Evolutionary conservation across 2,888 invertebrate genomes (phyloP), one percentile per base, ranked within the genome.

Genomic region (Rotaria sp.): DNA sequence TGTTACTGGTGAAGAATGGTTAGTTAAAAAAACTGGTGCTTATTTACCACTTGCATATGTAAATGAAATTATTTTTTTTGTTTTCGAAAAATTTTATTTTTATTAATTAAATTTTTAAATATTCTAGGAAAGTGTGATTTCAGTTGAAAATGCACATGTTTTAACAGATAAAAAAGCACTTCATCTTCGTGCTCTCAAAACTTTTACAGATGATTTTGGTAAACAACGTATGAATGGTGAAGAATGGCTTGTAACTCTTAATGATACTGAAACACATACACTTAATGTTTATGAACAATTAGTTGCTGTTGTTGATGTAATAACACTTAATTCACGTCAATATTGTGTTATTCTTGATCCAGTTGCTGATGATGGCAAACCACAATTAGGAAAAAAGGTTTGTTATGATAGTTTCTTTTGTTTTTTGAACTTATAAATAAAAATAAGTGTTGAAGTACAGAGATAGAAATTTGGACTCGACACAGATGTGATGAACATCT

Each of bases 221-320:
- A 88, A 90, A 18, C 88, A 88, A 13, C 89, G 92, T 45, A 92
- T 92, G 88, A 92, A 92, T 88, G 92, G 92, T 59, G 92, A 92
- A 87, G 92, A 92, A 88, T 92, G 92, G 92, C 88, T 92, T 84
- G 91, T 92, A 84, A 92, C 90, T 45, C 89, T 91, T 89, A 88
- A 89, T 10, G 92, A 92, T 88, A 91, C 91, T 24, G 92, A 92
- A 87, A 91, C 92, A 26, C 92, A 92, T 88, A 92, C 92, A 87
- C 92, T 92, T n/a, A 90, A 90, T 87, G 92, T 92, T 5, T 92
- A 92, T 88, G 92, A 92, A 89, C 90, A 91, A 90, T 91, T 92
- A 15, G 89, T 92, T 21, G 91, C 91, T 45, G 90, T 91, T 13
- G 90, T 92, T 24, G 89, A 90, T 86, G 92, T 92, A 85, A 92